Base-by-base conservation (phyloP, 1,140 invertebrate genomes). In the Nylanderia fulva region DNA sequence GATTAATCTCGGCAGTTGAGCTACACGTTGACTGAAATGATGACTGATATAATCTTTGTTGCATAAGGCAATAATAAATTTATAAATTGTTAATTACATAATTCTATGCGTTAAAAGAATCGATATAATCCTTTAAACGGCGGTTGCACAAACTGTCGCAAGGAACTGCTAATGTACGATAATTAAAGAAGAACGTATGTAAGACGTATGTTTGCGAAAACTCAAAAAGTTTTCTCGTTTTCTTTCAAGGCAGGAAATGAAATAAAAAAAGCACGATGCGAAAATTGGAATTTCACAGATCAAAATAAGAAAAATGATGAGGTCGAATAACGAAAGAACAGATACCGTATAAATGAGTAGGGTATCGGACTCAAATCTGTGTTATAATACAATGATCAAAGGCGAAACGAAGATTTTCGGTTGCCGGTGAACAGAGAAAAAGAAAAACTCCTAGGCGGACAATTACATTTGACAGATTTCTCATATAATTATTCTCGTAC, bases 71-170 rank as follows among this genome's bases (percentile, higher is more conserved):
- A 29, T 36, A 42, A 8, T 79, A 52, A 79, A 66, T 79, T 54
- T 79, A 54, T 15, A 66, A 79, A 79, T 54, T 66, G 45, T n/a
- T 15, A 66, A n/a, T n/a, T n/a, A n/a, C n/a, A n/a, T n/a, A n/a
- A 68, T 54, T 0, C 29, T 29, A 29, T 24, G 42, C 0, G 45
- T 42, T 21, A 42, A 18, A 54, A 68, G 29, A 39, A 9, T 4
- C 1, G 27, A 7, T 11, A 33, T 27, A 52, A 79, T 66, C 45
- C 2, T 5, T 4, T 52, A 24, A 52, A 58, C 39, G 39, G 9
- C 11, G n/a, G 13, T n/a, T 8, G 24, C 52, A 8, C 21, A 15
- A 80, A 56, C 24, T 71, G 4, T 69, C 29, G 63, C n/a, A 29
- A 15, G 21, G 5, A 7, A 39, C 42, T 52, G 52, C 39, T 11